Percentiles rank a stretch among this genome's conserved stretches.
Conservation (phyloP, 2,797 vertebrate species). For the Miichthys miiuy region DNA sequence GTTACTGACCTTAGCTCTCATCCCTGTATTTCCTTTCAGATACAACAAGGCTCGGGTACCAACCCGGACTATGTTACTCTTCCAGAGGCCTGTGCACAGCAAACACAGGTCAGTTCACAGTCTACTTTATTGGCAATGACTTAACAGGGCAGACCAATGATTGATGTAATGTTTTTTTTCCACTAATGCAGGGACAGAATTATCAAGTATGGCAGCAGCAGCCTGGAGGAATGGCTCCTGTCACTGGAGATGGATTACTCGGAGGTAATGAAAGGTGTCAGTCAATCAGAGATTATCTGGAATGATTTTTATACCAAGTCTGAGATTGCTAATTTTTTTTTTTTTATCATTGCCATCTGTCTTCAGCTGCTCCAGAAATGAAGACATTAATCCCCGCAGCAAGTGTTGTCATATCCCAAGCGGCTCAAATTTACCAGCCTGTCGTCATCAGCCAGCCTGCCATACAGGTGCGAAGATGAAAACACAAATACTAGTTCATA, state of each 20-base stretch:
- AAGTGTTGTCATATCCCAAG: slow-evolving; percentile 90
- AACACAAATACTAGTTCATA: background rate
- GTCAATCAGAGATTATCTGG: background rate
- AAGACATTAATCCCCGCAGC: slow-evolving; percentile 82
- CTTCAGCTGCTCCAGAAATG: slow-evolving; percentile 79
- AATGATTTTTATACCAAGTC: background rate
- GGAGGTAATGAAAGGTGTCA: slow-evolving; percentile 67
- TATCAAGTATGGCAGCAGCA: slow-evolving; percentile 89
- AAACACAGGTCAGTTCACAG: slow-evolving; percentile 73
- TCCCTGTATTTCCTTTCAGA: slow-evolving; percentile 69
- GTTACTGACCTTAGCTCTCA: background rate
- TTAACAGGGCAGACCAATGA: fast-evolving
- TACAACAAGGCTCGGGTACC: slow-evolving; percentile 86
- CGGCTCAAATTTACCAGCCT: slow-evolving; percentile 91
- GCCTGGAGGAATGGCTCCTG: slow-evolving; percentile 83
- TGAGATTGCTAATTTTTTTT: slow-evolving; percentile 9
- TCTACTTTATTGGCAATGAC: background rate
- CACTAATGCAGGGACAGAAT: slow-evolving; percentile 81
- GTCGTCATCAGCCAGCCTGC: slow-evolving; percentile 74
- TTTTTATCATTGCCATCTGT: slow-evolving; percentile 5
- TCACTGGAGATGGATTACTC: slow-evolving; percentile 82
- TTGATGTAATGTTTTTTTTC: background rate
- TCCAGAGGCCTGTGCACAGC: slow-evolving; percentile 88
- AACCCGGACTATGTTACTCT: slow-evolving; percentile 86
- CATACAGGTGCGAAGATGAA: slow-evolving; percentile 67